Base-by-base conservation (phyloP, 2,888 invertebrate genomes). In the Drosophila flavopinicola region DNA sequence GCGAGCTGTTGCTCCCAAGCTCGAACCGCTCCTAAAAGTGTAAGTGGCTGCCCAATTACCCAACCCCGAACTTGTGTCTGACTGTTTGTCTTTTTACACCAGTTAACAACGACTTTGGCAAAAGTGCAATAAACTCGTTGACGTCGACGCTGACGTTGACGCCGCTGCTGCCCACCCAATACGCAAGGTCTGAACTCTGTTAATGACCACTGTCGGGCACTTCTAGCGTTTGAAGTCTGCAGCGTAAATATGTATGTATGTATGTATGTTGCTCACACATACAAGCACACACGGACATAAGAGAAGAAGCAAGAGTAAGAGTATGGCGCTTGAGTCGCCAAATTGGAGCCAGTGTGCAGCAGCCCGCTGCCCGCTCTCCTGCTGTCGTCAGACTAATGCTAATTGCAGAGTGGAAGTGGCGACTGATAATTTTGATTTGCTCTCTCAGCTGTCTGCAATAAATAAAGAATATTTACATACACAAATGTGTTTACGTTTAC, bases 121-220 rank as follows among this genome's bases (percentile, higher is more conserved):
- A 85, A 67, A 80, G 80, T 77, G 80, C 80, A 80, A 80, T 80
- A 80, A 80, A 80, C 80, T 84, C 80, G 82, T 86, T 76, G 74
- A 24, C 54, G 39, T 47, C 73, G 74, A 24, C 54, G 39, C 41
- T 39, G 39, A 37, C n/a, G 47, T 27, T 27, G 65, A 5, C 30
- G 56, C 20, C 24, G 29, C 33, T 32, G 45, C 15, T 44, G 15
- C 29, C 49, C 66, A 65, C 59, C 30, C 51, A 56, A 33, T 30
- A 37, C 57, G 37, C 52, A 59, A 60, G 54, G 51, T 47, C 41
- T 47, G 57, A 30, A 11, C 37, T 7, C 47, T 32, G 51, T 39
- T 82, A 85, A 85, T 84, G 80, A 66, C 83, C 82, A 77, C 52
- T 49, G 64, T 59, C 42, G 59, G 56, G 32, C 59, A 60, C 61